Percentiles rank a stretch among this genome's conserved stretches.
Conservation (phyloP, 2,113 vertebrate genomes). For the Ptyas mucosa region DNA sequence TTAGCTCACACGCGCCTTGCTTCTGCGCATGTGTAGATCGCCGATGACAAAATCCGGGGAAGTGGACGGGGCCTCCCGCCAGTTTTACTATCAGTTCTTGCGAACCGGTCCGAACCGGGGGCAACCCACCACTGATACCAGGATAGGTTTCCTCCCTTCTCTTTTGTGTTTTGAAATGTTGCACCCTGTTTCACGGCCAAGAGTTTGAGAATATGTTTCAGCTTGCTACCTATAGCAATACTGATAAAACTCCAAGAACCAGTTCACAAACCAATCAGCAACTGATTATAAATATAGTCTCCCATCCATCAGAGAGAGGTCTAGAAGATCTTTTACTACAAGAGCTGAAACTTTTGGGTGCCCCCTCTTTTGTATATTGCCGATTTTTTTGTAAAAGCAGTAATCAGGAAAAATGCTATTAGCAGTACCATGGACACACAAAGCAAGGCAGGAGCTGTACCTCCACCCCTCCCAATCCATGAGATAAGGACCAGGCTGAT, state of each 20-base stretch:
- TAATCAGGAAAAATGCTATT: background rate
- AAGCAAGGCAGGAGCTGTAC: constrained; percentile 39
- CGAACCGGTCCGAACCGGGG: too few species aligned
- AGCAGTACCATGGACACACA: constrained; percentile 26
- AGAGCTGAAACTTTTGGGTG: background rate
- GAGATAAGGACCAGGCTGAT: constrained; percentile 56
- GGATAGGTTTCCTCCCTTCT: background rate
- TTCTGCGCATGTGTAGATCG: too few species aligned
- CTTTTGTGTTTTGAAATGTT: background rate
- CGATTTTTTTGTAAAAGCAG: background rate
- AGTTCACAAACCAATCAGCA: background rate
- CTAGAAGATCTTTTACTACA: background rate
- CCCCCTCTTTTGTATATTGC: background rate
- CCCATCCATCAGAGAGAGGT: background rate
- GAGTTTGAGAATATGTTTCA: background rate
- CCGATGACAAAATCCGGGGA: too few species aligned
- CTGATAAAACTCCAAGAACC: background rate
- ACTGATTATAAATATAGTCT: background rate
- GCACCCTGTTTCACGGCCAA: background rate
- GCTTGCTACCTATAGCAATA: too few species aligned
- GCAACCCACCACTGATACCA: background rate
- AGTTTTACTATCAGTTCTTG: too few species aligned
- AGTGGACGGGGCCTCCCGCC: too few species aligned
- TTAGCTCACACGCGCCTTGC: too few species aligned
- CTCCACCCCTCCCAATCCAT: background rate